Evolutionary conservation across 2,888 invertebrate species (phyloP), one percentile per base, ranked within the genome.

Genomic region (Polia nebulosa): DNA sequence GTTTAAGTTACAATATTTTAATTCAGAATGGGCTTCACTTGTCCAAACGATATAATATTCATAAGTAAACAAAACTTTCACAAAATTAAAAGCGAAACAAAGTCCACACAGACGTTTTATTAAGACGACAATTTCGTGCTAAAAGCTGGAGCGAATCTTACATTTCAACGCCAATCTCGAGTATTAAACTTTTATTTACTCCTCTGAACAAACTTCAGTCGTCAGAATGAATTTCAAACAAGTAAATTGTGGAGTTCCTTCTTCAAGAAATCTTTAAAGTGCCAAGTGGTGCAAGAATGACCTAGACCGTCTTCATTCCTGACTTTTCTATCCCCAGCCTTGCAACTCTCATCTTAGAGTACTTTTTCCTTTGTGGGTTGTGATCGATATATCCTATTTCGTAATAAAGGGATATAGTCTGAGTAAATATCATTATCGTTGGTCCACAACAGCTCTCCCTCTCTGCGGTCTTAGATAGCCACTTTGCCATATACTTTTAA

Each of bases 391-490:
- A 78, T 41, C 64, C 69, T 80, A 65, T 90, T 92, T 86, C 61
- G 60, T 39, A 56, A 36, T 72, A 72, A 65, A 45, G 53, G 51
- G 44, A 22, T 71, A 72, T 74, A 81, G 87, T 87, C 86, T 85
- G 87, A 88, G 93, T 91, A 94, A 94, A 94, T 92, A 93, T 93
- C 91, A 94, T 94, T 94, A 94, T 89, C 78, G 89, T 85, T 81
- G 85, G 90, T 92, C 92, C 89, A 93, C 93, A 92, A 91, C 90
- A 91, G 89, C 84, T 87, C 87, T 90, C 86, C 78, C 81, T 78
- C 81, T 79, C 80, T 81, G 84, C 57, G 90, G 89, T 90, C 87
- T 87, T 80, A 91, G 90, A 91, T 90, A 89, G 89, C 89, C 91
- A 92, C 90, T 93, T 91, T 86, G 87, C 84, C 82, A 86, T 87